These are phyloP conservation scores for Centropyge bicolor DNA, from an alignment of 2,797 vertebrate species.

Conservation along the genomic window DNA sequence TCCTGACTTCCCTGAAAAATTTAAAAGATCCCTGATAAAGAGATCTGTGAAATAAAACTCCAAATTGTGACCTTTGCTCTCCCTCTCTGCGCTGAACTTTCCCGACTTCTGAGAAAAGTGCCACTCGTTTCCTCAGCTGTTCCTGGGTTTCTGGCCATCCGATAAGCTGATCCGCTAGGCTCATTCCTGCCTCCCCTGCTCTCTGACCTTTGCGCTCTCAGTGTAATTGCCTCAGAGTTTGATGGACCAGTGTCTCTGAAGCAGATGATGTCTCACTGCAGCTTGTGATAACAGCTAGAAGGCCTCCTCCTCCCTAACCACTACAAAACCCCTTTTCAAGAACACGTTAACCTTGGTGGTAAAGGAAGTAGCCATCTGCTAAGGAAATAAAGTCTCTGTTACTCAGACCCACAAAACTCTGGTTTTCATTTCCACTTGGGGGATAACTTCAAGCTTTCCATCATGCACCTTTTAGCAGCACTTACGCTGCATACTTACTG, in stretches of 20 bases:
- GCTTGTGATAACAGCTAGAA: constrained; percentile 70
- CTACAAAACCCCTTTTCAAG: constrained; percentile 54
- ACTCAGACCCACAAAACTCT: constrained; percentile 58
- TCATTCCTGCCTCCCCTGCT: constrained; percentile 52
- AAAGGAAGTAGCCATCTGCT: constrained; percentile 74
- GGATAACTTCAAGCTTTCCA: constrained; percentile 69
- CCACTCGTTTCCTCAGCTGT: constrained; percentile 78
- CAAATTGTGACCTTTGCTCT: constrained; percentile 72
- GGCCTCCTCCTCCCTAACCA: constrained; percentile 45
- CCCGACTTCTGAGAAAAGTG: constrained; percentile 64
- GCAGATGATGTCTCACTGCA: constrained; percentile 72
- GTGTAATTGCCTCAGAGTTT: constrained; percentile 78
- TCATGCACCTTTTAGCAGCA: constrained; percentile 77
- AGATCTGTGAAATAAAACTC: constrained; percentile 75
- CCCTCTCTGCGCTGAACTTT: constrained; percentile 59
- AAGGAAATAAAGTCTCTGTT: constrained; percentile 70
- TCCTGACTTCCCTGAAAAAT: constrained; percentile 50
- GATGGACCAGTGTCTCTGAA: constrained; percentile 76
- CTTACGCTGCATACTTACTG: constrained; percentile 61
- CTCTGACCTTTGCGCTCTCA: constrained; percentile 74
- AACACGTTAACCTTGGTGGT: constrained; percentile 61
- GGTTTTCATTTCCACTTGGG: constrained; percentile 76
- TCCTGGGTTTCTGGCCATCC: constrained; percentile 59
- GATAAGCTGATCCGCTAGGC: constrained; percentile 76
- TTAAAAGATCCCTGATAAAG: constrained; percentile 66